These are phyloP conservation scores for Serrognathus titanus DNA, from an alignment of 2,888 invertebrate genomes.

Conservation along the genomic window DNA sequence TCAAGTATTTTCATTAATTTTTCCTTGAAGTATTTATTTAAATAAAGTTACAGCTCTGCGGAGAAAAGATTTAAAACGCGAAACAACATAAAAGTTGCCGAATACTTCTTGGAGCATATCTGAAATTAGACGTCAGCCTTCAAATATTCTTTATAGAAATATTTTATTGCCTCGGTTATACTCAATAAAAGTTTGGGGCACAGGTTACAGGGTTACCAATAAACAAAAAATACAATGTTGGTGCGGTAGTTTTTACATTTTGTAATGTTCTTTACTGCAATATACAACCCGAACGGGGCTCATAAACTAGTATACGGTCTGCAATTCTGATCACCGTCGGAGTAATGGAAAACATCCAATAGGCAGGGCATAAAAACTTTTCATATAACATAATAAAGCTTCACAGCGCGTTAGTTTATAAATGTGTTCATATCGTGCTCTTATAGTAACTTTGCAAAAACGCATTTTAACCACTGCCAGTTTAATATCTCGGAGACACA, in stretches of 20 bases:
- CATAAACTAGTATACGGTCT: slow-evolving; percentile 45
- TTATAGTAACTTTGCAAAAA: slow-evolving; percentile 18
- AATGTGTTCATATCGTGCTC: slow-evolving; percentile 29
- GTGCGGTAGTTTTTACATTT: slow-evolving; percentile 44
- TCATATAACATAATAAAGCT: slow-evolving; percentile 43
- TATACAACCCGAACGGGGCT: slow-evolving; percentile 45
- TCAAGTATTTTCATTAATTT: slow-evolving; percentile 31
- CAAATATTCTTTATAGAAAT: slow-evolving; percentile 40
- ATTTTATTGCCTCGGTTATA: slow-evolving; percentile 41
- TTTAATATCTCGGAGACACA: background rate
- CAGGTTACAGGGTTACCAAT: slow-evolving; percentile 25
- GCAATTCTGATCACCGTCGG: slow-evolving; percentile 42
- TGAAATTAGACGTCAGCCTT: slow-evolving; percentile 22
- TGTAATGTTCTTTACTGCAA: slow-evolving; percentile 45
- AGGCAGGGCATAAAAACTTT: slow-evolving; percentile 46
- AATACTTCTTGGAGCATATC: slow-evolving; percentile 30
- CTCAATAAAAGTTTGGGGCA: slow-evolving; percentile 40
- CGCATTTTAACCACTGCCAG: slow-evolving; percentile 5
- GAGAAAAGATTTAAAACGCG: slow-evolving; percentile 36
- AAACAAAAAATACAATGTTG: slow-evolving; percentile 44
- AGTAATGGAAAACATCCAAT: slow-evolving; percentile 47
- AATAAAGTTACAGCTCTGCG: slow-evolving; percentile 33
- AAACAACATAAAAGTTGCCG: slow-evolving; percentile 37
- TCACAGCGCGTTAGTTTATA: slow-evolving; percentile 33
- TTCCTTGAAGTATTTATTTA: slow-evolving; percentile 37